Percentiles rank a stretch among this genome's conserved stretches.
Evolutionary conservation across 2,797 vertebrate species (phyloP).

Genomic region (Rhinella marina): DNA sequence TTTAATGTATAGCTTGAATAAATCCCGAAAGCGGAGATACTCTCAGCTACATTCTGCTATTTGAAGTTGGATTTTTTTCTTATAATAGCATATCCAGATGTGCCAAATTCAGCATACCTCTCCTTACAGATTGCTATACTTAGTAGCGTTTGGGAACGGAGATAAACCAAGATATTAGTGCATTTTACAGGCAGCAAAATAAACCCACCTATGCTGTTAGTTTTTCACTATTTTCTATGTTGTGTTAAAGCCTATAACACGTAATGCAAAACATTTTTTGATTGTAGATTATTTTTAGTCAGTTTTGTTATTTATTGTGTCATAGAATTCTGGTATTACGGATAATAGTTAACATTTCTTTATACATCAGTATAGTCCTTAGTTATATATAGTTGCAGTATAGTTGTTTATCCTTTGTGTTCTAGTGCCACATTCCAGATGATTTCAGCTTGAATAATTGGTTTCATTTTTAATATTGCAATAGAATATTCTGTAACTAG

Average conservation of each 20-base stretch:
- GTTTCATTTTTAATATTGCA: slow-evolving; percentile 7
- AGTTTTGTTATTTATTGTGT: neutral
- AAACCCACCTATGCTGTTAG: neutral
- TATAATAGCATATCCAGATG: slow-evolving; percentile 42
- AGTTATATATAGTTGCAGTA: neutral
- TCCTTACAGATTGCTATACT: slow-evolving; percentile 4
- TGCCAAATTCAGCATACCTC: slow-evolving; percentile 1
- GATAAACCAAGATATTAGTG: neutral
- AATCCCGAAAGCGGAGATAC: slow-evolving; percentile 15
- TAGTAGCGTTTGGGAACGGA: neutral
- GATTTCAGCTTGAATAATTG: neutral
- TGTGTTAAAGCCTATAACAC: neutral
- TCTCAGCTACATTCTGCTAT: slow-evolving; percentile 20
- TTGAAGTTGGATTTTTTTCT: slow-evolving; percentile 41
- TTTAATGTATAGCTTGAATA: slow-evolving; percentile 26
- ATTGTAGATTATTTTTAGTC: neutral
- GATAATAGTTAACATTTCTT: neutral
- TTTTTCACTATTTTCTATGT: neutral
- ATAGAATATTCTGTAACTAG: neutral
- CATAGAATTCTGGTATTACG: neutral
- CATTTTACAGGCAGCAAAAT: neutral
- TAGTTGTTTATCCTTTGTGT: neutral
- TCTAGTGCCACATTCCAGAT: neutral
- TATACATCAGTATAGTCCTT: neutral
- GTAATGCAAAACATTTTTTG: neutral